These are phyloP conservation scores for Drosophila nannoptera DNA, from an alignment of 1,140 invertebrate species.

Conservation along the genomic window DNA sequence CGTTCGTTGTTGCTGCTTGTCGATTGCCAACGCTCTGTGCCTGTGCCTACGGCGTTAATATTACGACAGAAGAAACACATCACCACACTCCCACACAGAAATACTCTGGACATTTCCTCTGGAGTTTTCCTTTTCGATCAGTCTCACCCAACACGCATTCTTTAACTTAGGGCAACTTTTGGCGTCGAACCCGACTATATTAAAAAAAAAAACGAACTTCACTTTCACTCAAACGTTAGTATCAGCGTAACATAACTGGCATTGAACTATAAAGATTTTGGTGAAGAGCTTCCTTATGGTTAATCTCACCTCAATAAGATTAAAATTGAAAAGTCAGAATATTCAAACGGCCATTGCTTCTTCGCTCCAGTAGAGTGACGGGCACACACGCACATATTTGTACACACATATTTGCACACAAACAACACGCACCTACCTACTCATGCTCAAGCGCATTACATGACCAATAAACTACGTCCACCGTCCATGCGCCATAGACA, in stretches of 20 bases:
- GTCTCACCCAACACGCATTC: not conserved
- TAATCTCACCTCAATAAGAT: conserved; percentile 7
- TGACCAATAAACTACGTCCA: conserved; percentile 44
- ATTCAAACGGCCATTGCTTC: not conserved
- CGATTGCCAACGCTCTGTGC: conserved; percentile 75
- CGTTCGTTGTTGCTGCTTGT: conserved; percentile 77
- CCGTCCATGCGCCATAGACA: conserved; percentile 49
- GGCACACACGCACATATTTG: conserved; percentile 41
- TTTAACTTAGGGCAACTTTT: conserved; percentile 20
- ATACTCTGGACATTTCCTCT: conserved; percentile 25
- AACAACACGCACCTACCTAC: conserved; percentile 29
- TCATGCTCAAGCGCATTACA: conserved; percentile 29
- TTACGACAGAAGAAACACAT: conserved; percentile 21
- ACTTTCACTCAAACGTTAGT: conserved; percentile 30
- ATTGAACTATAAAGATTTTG: conserved; percentile 1
- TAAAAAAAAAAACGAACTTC: conserved; percentile 20
- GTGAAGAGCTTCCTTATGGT: conserved; percentile 6
- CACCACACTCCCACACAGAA: conserved; percentile 9
- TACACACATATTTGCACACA: conserved; percentile 9
- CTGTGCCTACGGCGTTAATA: conserved; percentile 62
- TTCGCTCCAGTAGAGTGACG: conserved; percentile 41
- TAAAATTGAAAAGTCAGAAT: not conserved
- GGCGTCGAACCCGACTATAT: conserved; percentile 34
- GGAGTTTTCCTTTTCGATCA: conserved; percentile 4
- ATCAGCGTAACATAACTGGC: not conserved